phyloP scores from a whole-genome alignment of 1,140 invertebrate species.

The Drosophila pachea region DNA sequence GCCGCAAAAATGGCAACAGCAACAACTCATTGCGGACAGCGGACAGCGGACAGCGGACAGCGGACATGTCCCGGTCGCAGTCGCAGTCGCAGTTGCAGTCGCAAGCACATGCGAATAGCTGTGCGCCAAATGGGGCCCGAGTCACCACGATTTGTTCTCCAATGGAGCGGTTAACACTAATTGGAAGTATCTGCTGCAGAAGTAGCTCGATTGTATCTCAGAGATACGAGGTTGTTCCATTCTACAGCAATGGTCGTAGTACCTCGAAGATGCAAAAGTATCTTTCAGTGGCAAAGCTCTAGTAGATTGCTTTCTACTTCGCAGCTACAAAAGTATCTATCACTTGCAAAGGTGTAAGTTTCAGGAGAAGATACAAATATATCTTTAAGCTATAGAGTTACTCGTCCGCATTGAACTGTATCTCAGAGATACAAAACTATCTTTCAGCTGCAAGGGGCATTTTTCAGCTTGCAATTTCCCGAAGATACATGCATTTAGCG shows the following conservation, averaged over 20 bases:
- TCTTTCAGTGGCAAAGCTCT: background rate
- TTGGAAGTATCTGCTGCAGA: slow-evolving; percentile 12
- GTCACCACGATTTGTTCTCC: background rate
- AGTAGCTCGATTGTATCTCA: background rate
- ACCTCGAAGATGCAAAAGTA: background rate
- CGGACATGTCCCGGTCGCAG: background rate
- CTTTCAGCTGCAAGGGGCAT: background rate
- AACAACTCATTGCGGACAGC: slow-evolving; percentile 37
- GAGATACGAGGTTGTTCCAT: background rate
- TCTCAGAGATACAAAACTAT: background rate
- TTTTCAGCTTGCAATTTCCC: background rate
- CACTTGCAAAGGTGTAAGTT: background rate
- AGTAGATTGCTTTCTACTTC: background rate
- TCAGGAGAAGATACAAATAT: background rate
- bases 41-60: slow-evolving; percentile 8
- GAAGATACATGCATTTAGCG: background rate
- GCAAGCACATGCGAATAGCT: slow-evolving; percentile 12
- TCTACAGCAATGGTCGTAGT: background rate
- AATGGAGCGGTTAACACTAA: slow-evolving; percentile 23
- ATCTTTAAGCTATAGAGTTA: background rate
- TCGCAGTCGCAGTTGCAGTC: background rate
- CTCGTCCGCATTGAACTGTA: background rate
- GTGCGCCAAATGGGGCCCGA: background rate
- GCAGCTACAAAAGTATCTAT: background rate
- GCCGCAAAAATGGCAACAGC: slow-evolving; percentile 44